These are phyloP conservation scores for Mya arenaria DNA, from an alignment of 1,140 invertebrate genomes.

Conservation along the genomic window DNA sequence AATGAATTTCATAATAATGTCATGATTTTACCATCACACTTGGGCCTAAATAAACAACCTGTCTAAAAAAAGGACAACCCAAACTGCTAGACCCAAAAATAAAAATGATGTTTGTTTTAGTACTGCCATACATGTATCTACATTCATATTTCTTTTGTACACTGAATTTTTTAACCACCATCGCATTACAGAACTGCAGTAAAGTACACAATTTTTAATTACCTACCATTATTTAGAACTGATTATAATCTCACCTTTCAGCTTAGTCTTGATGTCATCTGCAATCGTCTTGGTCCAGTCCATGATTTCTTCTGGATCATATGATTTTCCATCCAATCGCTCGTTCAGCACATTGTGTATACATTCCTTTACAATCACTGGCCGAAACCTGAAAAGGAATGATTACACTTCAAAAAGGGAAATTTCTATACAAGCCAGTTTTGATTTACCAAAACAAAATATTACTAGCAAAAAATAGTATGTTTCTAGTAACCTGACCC, in stretches of 20 bases:
- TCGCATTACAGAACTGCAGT: too few species aligned
- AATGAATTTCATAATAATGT: too few species aligned
- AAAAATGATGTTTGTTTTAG: too few species aligned
- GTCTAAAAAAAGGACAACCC: too few species aligned
- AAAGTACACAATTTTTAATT: too few species aligned
- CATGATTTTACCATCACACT: too few species aligned
- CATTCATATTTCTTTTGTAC: too few species aligned
- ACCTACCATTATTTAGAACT: too few species aligned
- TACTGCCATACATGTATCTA: too few species aligned
- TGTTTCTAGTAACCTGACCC: not conserved
- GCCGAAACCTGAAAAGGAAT: conserved; percentile 41
- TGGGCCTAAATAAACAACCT: too few species aligned
- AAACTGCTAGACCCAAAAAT: too few species aligned
- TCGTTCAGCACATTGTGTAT: conserved; percentile 51
- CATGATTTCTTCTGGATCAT: conserved; percentile 53
- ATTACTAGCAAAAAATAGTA: not conserved
- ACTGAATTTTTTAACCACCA: too few species aligned
- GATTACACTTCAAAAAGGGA: not conserved
- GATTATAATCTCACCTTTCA: conserved; percentile 49
- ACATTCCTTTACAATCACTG: conserved; percentile 53
- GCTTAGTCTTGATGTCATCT: conserved; percentile 45
- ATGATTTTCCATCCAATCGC: conserved; percentile 50
- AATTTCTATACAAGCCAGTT: not conserved
- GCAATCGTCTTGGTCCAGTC: conserved; percentile 54
- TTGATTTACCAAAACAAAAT: not conserved